These are phyloP conservation scores for Nomada hirtipes DNA, from an alignment of 2,888 invertebrate genomes.

Conservation along the genomic window DNA sequence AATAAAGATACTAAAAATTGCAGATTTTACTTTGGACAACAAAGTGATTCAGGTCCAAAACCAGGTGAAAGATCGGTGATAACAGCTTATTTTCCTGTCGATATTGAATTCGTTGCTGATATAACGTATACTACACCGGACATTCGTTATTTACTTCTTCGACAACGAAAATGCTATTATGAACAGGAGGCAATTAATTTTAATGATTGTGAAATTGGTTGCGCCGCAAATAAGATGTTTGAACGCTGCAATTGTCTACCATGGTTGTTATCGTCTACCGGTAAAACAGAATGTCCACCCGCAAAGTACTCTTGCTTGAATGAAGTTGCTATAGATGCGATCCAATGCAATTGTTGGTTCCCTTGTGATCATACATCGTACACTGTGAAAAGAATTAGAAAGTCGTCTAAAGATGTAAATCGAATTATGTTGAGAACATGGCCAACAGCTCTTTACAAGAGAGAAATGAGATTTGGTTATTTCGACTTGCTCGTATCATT, in stretches of 20 bases:
- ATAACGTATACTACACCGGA: conserved; percentile 58
- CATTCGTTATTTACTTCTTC: conserved; percentile 82
- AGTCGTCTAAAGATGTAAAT: conserved; percentile 81
- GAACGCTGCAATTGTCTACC: conserved; percentile 72
- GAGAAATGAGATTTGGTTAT: conserved; percentile 94
- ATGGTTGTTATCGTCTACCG: conserved; percentile 67
- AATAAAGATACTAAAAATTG: conserved; percentile 6
- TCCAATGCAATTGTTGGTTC: conserved; percentile 89
- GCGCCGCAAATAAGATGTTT: conserved; percentile 39
- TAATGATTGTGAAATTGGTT: conserved; percentile 61
- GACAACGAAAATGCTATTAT: conserved; percentile 91
- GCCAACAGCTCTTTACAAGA: conserved; percentile 91
- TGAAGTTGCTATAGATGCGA: conserved; percentile 86
- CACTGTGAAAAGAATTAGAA: conserved; percentile 88
- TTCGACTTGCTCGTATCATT: conserved; percentile 90
- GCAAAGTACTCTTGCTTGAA: conserved; percentile 85
- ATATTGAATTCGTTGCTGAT: conserved; percentile 30
- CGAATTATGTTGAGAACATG: conserved; percentile 83
- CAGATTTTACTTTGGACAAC: conserved; percentile 53
- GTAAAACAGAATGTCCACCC: conserved; percentile 60
- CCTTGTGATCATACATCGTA: conserved; percentile 92
- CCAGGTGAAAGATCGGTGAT: conserved; percentile 30
- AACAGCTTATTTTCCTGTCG: conserved; percentile 28
- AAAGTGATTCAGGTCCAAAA: conserved; percentile 18
- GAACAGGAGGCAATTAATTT: conserved; percentile 86